These are phyloP conservation scores for Hololepta plana DNA, from an alignment of 2,888 invertebrate genomes.

Conservation along the genomic window DNA sequence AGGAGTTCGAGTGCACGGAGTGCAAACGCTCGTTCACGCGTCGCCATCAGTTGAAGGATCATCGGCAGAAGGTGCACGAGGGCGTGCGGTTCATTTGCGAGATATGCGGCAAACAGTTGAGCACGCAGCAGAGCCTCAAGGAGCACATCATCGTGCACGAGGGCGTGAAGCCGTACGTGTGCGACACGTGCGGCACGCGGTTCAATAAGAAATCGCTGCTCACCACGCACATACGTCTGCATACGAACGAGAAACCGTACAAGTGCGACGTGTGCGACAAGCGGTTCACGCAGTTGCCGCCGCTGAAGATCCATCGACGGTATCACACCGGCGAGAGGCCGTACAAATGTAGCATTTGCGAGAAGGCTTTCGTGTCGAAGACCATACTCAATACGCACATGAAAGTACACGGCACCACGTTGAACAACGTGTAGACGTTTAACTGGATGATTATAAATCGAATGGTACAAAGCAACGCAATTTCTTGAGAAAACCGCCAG, in stretches of 20 bases:
- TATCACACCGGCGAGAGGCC: constrained; percentile 40
- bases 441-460: too few species aligned
- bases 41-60: not conserved
- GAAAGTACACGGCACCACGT: too few species aligned
- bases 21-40: not conserved
- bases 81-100: constrained; percentile 7
- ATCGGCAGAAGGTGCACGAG: not conserved
- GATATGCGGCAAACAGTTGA: constrained; percentile 9
- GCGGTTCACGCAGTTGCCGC: constrained; percentile 32
- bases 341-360: constrained; percentile 37
- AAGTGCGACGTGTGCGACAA: constrained; percentile 35
- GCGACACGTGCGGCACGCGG: constrained; percentile 23
- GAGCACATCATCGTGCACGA: constrained; percentile 17
- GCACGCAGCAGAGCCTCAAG: constrained; percentile 5
- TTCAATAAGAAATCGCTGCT: constrained; percentile 7
- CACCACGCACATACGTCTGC: constrained; percentile 18
- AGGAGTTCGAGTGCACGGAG: not conserved
- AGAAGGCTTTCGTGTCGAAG: constrained; percentile 37
- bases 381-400: constrained; percentile 38
- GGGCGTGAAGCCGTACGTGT: constrained; percentile 23
- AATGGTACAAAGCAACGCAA: too few species aligned
- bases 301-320: constrained; percentile 29
- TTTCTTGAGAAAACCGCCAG: too few species aligned
- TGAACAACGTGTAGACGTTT: too few species aligned
- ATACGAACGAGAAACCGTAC: constrained; percentile 28